Conservation (phyloP, 1,140 invertebrate species). For the Bombus turneri region DNA sequence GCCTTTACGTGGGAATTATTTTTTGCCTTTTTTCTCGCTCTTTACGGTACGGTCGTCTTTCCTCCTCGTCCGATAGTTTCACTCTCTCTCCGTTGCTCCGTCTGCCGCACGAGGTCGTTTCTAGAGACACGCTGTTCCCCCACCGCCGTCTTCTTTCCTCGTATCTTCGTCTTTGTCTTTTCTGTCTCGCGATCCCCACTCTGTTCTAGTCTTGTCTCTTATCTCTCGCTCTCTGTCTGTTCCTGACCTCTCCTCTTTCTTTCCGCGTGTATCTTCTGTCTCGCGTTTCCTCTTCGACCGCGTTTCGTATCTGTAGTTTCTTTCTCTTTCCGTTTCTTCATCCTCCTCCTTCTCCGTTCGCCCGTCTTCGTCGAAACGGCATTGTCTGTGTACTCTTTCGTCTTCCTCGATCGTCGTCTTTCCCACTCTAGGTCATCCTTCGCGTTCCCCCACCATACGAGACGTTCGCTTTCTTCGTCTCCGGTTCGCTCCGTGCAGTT, state of each 20-base stretch:
- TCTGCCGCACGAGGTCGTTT: neutral
- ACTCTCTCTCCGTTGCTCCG: neutral
- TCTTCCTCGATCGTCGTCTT: neutral
- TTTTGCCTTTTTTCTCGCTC: neutral
- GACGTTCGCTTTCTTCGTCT: slow-evolving; percentile 16
- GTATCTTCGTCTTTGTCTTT: slow-evolving; percentile 8
- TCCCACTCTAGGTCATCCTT: slow-evolving; percentile 53
- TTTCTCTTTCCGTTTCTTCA: neutral
- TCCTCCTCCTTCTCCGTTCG: slow-evolving; percentile 12
- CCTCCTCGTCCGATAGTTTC: neutral
- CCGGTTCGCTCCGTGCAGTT: neutral
- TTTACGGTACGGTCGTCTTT: neutral
- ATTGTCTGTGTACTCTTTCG: too few species aligned
- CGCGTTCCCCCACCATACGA: neutral
- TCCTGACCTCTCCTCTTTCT: neutral
- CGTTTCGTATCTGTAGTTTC: neutral
- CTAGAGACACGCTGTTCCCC: neutral
- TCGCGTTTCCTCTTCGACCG: neutral
- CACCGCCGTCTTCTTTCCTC: neutral
- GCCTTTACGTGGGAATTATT: neutral
- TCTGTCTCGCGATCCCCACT: neutral
- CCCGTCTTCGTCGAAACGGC: neutral
- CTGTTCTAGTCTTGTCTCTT: neutral
- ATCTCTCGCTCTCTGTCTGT: neutral
- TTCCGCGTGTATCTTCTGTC: slow-evolving; percentile 10